Base-by-base conservation (phyloP, 2,888 invertebrate genomes). In the Spodoptera picta region DNA sequence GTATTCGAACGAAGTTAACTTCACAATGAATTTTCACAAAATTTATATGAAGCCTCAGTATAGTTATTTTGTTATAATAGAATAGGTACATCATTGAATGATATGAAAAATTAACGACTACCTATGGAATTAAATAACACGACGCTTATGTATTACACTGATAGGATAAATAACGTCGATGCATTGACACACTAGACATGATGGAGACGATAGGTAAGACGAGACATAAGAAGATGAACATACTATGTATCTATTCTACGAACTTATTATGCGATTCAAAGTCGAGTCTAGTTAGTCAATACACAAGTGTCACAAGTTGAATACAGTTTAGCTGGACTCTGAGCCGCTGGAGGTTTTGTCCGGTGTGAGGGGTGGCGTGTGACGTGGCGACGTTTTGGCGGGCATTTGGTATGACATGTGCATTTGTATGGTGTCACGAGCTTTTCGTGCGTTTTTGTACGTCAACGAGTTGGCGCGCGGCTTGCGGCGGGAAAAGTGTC, bases 401-500 rank as follows among this genome's bases (percentile, higher is more conserved):
- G 92, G 91, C 12, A 87, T 80, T 54, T 96, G 95, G 80, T 96
- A 96, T 0, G 97, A 96, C 96, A 97, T 97, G 87, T 97, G 97
- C 95, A 97, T 97, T 68, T 97, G 97, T 24, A 97, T 96, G 0
- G 96, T 96, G 68, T 96, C 96, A n/a, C 95, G 95, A 0, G 93
- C 87, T 68, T 95, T 96, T 14, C 96, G 93, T n/a, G 96, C 95
- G 67, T 91, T 92, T 73, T 91, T 95, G 86, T 95, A 96, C 0
- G 96, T 96, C 42, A 96, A 87, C 0, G 96, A 96, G 86, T 96
- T 96, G 56, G 96, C 96, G 31, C 97, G 92, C 0, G 97, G 97
- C 87, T 97, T 97, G 82, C 98, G 96, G 45, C 96, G 95, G 76
- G 97, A 96, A 86, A 98, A 96, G 87, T 98, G 98, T 14, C 98